Evolutionary conservation across 2,888 invertebrate genomes (phyloP), one percentile per base, ranked within the genome.

Genomic region (Steinernema carpocapsae): DNA sequence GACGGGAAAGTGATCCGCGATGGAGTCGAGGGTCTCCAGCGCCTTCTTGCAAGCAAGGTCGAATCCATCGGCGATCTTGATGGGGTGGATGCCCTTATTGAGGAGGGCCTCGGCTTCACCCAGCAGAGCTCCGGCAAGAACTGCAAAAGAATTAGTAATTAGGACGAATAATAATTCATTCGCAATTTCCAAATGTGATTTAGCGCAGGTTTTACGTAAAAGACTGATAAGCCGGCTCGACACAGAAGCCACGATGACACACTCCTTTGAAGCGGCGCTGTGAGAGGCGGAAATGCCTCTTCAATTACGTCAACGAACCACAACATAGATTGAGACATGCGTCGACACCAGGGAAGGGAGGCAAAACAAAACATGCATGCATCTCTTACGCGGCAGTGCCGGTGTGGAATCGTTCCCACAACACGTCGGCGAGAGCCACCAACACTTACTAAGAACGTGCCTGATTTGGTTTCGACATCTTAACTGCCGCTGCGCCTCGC

Each of bases 61-160:
- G 88, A 94, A 99, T 70, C 99, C 99, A 89, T 99, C 99, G 6
- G 99, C 97, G 83, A 99, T 95, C 83, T 97, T 92, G 85, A 97
- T 96, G 0, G 99, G 99, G 89, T 99, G 99, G 88, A 99, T 96
- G 52, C 99, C 99, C 85, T 94, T 93, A 90, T 99, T 97, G 3
- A 99, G 88, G 14, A 99, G 89, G 78, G 91, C 91, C 83, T 95
- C 94, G 0, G 99, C 97, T 88, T 97, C 95, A 87, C 99, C 97
- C 74, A 99, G 88, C 1, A 99, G 90, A 1, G 97, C 95, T 70
- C 96, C 94, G 80, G 92, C 92, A 76, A 93, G 86, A 0, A 93
- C 92, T 91, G 87, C 71, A 87, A 87, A 14, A 19, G 12, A 24
- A 52, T 37, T 37, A 3, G 37, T 37, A 37, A 37, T 37, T 37